A percentile compares a stretch with the other conserved stretches of the same genome.
These are phyloP conservation scores for Strix uralensis DNA, from an alignment of 2,113 vertebrate species.

Conservation along the genomic window DNA sequence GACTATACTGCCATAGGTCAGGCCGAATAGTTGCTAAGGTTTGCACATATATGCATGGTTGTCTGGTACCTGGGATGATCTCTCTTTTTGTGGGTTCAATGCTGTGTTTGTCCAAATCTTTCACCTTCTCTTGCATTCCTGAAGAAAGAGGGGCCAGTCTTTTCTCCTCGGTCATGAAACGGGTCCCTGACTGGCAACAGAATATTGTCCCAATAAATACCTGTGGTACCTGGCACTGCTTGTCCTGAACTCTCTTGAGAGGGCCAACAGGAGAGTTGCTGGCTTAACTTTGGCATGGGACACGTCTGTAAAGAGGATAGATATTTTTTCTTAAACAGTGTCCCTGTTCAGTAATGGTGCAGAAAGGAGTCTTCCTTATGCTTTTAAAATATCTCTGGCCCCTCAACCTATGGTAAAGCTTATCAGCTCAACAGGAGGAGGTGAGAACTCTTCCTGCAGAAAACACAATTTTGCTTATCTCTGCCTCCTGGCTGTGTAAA, in stretches of 20 bases:
- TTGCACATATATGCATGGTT: background rate
- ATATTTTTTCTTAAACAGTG: background rate
- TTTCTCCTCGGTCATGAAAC: background rate
- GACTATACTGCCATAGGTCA: background rate
- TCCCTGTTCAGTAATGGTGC: background rate
- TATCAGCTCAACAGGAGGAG: background rate
- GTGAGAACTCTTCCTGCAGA: background rate
- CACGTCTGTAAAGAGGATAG: background rate
- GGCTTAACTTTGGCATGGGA: background rate
- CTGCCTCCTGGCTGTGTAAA: background rate
- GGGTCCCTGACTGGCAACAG: background rate
- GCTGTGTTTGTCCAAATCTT: background rate
- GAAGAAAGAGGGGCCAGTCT: background rate
- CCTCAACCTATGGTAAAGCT: background rate
- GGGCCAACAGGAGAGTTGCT: background rate
- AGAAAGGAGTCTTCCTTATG: background rate
- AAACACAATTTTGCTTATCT: background rate
- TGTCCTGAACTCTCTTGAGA: background rate
- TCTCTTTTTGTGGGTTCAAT: background rate
- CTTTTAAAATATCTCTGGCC: background rate
- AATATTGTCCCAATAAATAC: background rate
- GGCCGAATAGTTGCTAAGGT: background rate
- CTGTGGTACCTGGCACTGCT: background rate
- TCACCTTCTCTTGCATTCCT: background rate
- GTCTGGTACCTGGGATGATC: background rate